phyloP scores from a whole-genome alignment of 2,113 vertebrate species.

The Rynchops niger region DNA sequence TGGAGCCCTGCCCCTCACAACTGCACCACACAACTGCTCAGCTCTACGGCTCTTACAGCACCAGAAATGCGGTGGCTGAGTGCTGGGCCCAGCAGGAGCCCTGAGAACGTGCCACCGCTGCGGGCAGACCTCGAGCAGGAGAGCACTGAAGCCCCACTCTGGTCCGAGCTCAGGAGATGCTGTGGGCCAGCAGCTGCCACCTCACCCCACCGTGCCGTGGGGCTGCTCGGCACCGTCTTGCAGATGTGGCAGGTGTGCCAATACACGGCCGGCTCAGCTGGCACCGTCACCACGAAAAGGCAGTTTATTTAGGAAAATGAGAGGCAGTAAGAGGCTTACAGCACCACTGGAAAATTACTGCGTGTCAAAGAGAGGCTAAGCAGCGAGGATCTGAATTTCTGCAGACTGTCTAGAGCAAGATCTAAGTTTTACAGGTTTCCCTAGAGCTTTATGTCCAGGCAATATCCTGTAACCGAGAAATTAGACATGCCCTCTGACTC shows the following conservation, averaged over 20 bases:
- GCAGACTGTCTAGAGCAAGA: neutral
- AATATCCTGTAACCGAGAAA: neutral
- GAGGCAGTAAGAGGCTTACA: neutral
- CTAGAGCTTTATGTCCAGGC: neutral
- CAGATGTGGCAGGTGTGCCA: neutral
- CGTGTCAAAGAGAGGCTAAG: neutral
- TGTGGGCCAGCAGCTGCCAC: rapidly evolving
- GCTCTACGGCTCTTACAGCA: neutral
- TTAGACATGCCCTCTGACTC: neutral
- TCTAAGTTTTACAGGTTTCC: neutral
- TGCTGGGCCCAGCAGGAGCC: neutral
- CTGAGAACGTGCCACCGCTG: neutral
- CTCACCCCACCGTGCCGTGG: rapidly evolving
- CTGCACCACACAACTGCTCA: neutral
- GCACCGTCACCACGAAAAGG: neutral
- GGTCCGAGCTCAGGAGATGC: neutral
- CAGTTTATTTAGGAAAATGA: constrained; percentile 27
- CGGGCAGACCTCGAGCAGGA: neutral
- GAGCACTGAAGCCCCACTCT: neutral
- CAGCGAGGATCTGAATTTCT: neutral
- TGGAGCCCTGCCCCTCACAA: neutral
- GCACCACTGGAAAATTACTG: constrained; percentile 22
- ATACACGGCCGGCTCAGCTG: neutral
- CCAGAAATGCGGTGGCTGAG: neutral
- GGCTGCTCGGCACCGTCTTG: rapidly evolving